These are phyloP conservation scores for Toxonevra muliebris DNA, from an alignment of 2,888 invertebrate genomes.

Conservation along the genomic window DNA sequence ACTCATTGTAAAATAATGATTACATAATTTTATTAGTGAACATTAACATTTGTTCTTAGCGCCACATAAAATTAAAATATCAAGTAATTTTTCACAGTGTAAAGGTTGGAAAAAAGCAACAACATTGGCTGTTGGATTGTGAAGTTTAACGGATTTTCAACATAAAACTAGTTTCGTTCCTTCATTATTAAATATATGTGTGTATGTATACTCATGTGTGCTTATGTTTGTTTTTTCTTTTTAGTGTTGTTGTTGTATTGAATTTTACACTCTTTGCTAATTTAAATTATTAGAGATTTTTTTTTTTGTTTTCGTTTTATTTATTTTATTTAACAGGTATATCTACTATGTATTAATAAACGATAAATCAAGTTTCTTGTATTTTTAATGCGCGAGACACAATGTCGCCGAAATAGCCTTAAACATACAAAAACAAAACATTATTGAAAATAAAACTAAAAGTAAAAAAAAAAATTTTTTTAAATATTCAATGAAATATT, in stretches of 20 bases:
- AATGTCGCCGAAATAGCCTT: constrained; percentile 26
- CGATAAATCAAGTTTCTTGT: not conserved
- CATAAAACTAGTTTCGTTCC: constrained; percentile 2
- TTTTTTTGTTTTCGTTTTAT: not conserved
- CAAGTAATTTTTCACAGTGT: too few relatives aligned
- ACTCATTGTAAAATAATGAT: too few relatives aligned
- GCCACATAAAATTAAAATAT: too few relatives aligned
- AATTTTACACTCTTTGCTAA: constrained; percentile 19
- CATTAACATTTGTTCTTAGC: too few relatives aligned
- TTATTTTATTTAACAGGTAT: not conserved
- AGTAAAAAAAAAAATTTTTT: not conserved
- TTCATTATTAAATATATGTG: not conserved
- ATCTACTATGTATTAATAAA: not conserved
- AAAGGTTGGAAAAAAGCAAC: too few relatives aligned
- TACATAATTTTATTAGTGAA: too few relatives aligned
- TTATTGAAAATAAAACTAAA: not conserved
- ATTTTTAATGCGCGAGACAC: constrained; percentile 21
- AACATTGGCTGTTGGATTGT: too few relatives aligned
- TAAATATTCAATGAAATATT: not conserved
- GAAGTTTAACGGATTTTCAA: not conserved
- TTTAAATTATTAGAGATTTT: not conserved
- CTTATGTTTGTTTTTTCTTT: not conserved
- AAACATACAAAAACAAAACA: not conserved
- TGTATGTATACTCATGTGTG: not conserved
- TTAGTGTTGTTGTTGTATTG: not conserved